Evolutionary conservation across 1,140 invertebrate genomes (phyloP), one percentile per base, ranked within the genome.

Genomic region (Nilaparvata lugens): DNA sequence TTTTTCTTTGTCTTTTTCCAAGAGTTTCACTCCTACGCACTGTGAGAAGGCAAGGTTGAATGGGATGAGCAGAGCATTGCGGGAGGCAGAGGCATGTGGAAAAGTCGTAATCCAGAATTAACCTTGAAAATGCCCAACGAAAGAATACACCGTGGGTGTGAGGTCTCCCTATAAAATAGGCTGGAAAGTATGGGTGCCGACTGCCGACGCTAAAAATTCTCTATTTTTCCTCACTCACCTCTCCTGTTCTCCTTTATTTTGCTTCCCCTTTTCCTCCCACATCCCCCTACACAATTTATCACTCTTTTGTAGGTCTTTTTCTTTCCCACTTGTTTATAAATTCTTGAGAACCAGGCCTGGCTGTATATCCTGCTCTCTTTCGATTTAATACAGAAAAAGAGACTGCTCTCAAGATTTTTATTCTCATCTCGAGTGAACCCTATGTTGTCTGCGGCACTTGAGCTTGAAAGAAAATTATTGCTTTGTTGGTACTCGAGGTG

Each of bases 381-480:
- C 60, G 61, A 56, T 40, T 52, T 52, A 48, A 25, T 62, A 70
- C 65, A 67, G 68, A 25, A 61, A 70, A 63, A 67, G 68, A 40
- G 35, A 35, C 43, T 43, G 45, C 43, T 51, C 42, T 16, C 40
- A 24, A 13, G 45, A 52, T 25, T 23, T 23, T 25, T 13, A 51
- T 25, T 23, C 14, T 23, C 19, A 2, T 4, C 2, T 51, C 48
- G 19, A 54, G 19, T n/a, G 4, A 54, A 14, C 13, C 24, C 16
- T 25, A 16, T 54, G 21, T 23, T 18, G 31, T 35, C 31, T 35
- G 31, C 9, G 31, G 31, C 9, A 1, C 31, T 35, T 35, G 9
- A 6, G n/a, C n/a, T n/a, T n/a, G 31, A 35, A 35, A 11, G 3
- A 35, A 11, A 35, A 11, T 6, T 6, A 35, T 35, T 4, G 9